These are phyloP conservation scores for Aplocera efformata DNA, from an alignment of 2,888 invertebrate species.

Conservation along the genomic window DNA sequence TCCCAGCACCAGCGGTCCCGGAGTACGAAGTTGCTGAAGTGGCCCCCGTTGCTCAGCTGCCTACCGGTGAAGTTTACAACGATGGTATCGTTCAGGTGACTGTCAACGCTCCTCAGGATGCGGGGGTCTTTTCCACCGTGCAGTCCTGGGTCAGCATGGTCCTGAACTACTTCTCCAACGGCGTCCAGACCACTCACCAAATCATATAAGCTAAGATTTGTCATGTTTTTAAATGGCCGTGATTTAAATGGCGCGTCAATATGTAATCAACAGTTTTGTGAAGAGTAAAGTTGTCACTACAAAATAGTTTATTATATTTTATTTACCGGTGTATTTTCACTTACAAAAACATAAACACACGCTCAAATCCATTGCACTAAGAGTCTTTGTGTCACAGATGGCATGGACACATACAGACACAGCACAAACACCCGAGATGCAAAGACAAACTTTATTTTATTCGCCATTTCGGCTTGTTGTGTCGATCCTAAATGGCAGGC, in stretches of 20 bases:
- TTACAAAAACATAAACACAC: too few relatives aligned
- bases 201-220: slow-evolving; percentile 42
- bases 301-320: too few relatives aligned
- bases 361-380: too few relatives aligned
- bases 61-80: slow-evolving; percentile 52
- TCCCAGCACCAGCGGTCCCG: slow-evolving; percentile 28
- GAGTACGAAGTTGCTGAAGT: slow-evolving; percentile 13
- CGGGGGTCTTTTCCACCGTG: slow-evolving; percentile 46
- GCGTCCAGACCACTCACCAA: slow-evolving; percentile 46
- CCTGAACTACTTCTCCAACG: slow-evolving; percentile 56
- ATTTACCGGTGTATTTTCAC: too few relatives aligned
- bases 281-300: too few relatives aligned
- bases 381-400: too few relatives aligned
- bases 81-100: slow-evolving; percentile 53
- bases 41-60: slow-evolving; percentile 21
- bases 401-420: too few relatives aligned
- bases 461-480: not conserved
- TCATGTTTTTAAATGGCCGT: not conserved
- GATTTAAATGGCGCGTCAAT: too few relatives aligned
- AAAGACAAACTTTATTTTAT: too few relatives aligned
- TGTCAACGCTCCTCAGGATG: slow-evolving; percentile 47
- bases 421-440: too few relatives aligned
- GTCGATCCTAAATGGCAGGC: slow-evolving; percentile 26
- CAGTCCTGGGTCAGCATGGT: slow-evolving; percentile 59
- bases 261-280: too few relatives aligned